These are phyloP conservation scores for Macroglossus sobrinus DNA, from an alignment of 2,113 vertebrate genomes.

Conservation along the genomic window DNA sequence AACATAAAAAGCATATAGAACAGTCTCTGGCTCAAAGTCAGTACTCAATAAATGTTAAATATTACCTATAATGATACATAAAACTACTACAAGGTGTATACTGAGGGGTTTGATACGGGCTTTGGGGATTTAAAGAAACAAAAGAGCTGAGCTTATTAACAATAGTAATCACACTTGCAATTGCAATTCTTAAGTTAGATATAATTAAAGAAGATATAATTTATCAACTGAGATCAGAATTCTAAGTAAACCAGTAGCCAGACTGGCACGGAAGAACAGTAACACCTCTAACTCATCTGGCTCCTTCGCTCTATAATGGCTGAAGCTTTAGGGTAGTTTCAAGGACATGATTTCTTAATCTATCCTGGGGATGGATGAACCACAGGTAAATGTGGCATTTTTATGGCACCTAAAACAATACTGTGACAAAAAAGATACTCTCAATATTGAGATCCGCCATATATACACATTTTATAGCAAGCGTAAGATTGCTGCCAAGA, in stretches of 20 bases:
- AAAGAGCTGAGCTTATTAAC: background rate
- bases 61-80: background rate
- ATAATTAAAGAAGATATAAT: background rate
- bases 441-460: background rate
- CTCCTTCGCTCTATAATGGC: background rate
- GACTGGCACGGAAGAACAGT: background rate
- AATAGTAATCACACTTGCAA: background rate
- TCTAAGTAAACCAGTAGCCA: background rate
- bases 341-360: background rate
- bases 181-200: background rate
- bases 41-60: background rate
- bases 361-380: background rate
- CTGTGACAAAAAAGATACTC: background rate
- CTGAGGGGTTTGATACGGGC: background rate
- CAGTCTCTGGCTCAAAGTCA: background rate
- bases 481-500: background rate
- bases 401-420: background rate
- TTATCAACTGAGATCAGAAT: slow-evolving; percentile 4
- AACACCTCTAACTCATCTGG: background rate
- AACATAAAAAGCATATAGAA: background rate
- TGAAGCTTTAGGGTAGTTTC: background rate
- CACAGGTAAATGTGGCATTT: background rate
- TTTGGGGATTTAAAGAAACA: slow-evolving; percentile 2
- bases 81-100: background rate
- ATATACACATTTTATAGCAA: background rate